Evolutionary conservation across 2,797 vertebrate species (phyloP).

Genomic region (Phylloscopus collybita): DNA sequence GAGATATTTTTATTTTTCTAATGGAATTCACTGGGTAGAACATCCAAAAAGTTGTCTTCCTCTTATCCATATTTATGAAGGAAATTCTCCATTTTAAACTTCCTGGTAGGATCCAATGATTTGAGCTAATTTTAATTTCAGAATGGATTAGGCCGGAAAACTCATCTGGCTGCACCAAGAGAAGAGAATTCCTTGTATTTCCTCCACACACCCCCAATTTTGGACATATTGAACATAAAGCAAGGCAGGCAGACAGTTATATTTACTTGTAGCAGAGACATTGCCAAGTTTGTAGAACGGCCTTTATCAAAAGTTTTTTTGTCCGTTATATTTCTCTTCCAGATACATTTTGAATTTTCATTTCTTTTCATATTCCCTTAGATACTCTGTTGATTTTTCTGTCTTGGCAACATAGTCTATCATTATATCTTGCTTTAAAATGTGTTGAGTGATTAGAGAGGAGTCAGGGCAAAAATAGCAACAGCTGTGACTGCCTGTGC

Average conservation of each 20-base stretch:
- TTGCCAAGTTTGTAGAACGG: slow-evolving; percentile 57
- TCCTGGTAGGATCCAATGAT: slow-evolving; percentile 29
- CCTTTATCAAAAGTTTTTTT: slow-evolving; percentile 66
- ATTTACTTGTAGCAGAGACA: slow-evolving; percentile 39
- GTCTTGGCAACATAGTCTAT: slow-evolving; percentile 59
- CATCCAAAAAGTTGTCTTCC: slow-evolving; percentile 43
- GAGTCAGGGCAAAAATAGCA: slow-evolving; percentile 63
- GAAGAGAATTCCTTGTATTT: slow-evolving; percentile 57
- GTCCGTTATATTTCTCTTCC: slow-evolving; percentile 45
- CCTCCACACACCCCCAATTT: neutral
- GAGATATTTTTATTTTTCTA: neutral
- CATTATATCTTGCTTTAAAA: slow-evolving; percentile 71
- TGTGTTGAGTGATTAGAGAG: slow-evolving; percentile 73
- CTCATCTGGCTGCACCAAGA: slow-evolving; percentile 3
- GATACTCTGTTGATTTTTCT: slow-evolving; percentile 69
- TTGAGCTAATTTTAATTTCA: slow-evolving; percentile 54
- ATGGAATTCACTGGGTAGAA: neutral
- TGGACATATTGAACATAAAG: slow-evolving; percentile 18
- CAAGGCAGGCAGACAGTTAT: slow-evolving; percentile 46
- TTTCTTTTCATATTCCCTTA: slow-evolving; percentile 66
- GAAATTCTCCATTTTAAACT: slow-evolving; percentile 49
- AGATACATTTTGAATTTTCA: slow-evolving; percentile 59
- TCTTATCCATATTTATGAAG: slow-evolving; percentile 62
- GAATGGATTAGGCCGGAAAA: slow-evolving; percentile 57
- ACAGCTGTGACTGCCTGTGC: slow-evolving; percentile 32